Percentiles rank a stretch among this genome's conserved stretches.
Conservation (phyloP, 2,888 invertebrate species). For the Anagyrus pseudococci region DNA sequence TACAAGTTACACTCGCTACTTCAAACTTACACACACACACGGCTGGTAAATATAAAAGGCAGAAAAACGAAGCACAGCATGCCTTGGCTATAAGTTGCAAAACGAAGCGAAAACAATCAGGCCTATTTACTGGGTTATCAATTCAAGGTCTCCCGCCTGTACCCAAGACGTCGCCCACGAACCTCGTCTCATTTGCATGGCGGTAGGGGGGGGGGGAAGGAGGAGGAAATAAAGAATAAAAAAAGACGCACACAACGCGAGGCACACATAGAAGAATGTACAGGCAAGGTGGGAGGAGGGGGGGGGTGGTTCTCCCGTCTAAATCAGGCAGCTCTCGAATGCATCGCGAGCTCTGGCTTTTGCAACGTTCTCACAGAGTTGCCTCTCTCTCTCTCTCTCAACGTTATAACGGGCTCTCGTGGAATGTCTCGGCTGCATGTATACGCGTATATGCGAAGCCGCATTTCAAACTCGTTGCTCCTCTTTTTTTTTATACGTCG, state of each 20-base stretch:
- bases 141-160: conserved; percentile 19
- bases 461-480: neutral
- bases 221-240: neutral
- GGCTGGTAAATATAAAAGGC: no score
- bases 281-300: neutral
- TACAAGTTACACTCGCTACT: no score
- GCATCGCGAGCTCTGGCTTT: conserved; percentile 18
- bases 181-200: conserved; percentile 13
- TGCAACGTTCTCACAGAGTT: conserved; percentile 24
- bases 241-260: no score
- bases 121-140: conserved; percentile 2
- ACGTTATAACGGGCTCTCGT: conserved; percentile 33
- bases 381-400: no score
- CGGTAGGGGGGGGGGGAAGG: no score
- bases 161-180: neutral
- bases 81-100: no score
- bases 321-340: conserved; percentile 15
- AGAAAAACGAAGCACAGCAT: no score
- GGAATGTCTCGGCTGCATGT: conserved; percentile 26
- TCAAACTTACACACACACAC: no score
- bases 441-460: neutral
- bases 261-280: no score
- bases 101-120: no score
- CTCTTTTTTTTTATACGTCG: no score
- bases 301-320: neutral